Conservation (phyloP, 2,797 vertebrate species). For the Lagorchestes hirsutus region DNA sequence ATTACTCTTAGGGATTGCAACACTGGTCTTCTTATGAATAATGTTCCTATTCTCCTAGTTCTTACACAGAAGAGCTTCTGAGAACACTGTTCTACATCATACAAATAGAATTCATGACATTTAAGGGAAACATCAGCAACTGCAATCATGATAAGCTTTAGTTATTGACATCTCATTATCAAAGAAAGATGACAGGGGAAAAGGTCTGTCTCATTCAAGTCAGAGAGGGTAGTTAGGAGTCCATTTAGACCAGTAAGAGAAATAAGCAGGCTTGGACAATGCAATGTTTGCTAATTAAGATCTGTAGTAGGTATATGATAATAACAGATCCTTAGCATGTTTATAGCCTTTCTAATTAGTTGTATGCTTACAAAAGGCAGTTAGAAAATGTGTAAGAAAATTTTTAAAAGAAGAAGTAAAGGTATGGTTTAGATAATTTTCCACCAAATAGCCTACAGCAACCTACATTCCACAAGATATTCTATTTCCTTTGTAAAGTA, state of each 20-base stretch:
- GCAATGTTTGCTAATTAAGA: slow-evolving; percentile 19
- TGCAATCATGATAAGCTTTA: background rate
- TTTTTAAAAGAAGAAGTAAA: background rate
- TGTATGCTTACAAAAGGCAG: background rate
- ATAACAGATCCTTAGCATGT: background rate
- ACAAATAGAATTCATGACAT: slow-evolving; percentile 26
- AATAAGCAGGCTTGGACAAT: background rate
- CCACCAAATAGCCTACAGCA: background rate
- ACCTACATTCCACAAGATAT: background rate
- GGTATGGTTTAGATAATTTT: background rate
- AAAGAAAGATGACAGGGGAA: background rate
- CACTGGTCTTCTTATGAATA: background rate
- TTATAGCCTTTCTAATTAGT: background rate
- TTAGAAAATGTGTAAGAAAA: background rate
- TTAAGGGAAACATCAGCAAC: slow-evolving; percentile 26
- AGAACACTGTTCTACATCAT: background rate
- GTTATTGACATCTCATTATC: background rate
- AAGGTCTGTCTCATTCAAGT: background rate
- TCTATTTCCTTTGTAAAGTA: background rate
- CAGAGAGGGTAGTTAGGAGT: background rate
- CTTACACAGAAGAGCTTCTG: slow-evolving; percentile 6
- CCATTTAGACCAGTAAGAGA: background rate
- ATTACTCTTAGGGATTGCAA: background rate
- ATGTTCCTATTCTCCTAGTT: background rate
- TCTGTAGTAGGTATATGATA: background rate